A percentile compares a stretch with the other conserved stretches of the same genome.
Conservation (phyloP, 2,113 vertebrate genomes). For the Boleophthalmus pectinirostris region DNA sequence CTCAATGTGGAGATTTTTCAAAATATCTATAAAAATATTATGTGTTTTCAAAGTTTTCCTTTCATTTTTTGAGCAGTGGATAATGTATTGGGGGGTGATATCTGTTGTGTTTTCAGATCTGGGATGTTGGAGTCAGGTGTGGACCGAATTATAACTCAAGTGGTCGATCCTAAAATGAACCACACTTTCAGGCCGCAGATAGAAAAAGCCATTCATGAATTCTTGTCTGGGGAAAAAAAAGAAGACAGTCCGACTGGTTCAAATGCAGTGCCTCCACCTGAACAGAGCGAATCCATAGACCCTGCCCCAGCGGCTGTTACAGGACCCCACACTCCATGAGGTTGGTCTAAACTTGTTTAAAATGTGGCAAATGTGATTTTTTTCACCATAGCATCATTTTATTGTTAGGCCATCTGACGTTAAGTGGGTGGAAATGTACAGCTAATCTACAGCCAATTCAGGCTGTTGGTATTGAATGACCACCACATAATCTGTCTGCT, state of each 20-base stretch:
- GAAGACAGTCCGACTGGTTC: conserved; percentile 76
- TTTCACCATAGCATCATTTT: too few species aligned
- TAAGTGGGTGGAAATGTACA: too few species aligned
- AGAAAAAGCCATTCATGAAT: conserved; percentile 95
- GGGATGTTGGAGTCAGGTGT: conserved; percentile 98
- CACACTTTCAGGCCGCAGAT: conserved; percentile 97
- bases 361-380: too few species aligned
- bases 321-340: conserved; percentile 87
- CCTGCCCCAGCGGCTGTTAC: conserved; percentile 61
- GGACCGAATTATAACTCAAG: conserved; percentile 98
- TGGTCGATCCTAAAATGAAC: conserved; percentile 97
- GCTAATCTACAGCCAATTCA: too few species aligned
- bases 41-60: conserved; percentile 57
- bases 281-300: conserved; percentile 84
- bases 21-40: too few species aligned
- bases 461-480: too few species aligned
- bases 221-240: conserved; percentile 87
- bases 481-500: too few species aligned
- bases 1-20: too few species aligned
- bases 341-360: conserved; percentile 38
- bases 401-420: too few species aligned
- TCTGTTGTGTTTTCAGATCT: conserved; percentile 74
- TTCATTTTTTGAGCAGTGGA: too few species aligned
- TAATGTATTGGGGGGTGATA: neutral
- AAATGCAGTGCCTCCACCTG: conserved; percentile 78